These are phyloP conservation scores for Mastomys natalensis DNA, from an alignment of 2,113 vertebrate species.

Conservation along the genomic window DNA sequence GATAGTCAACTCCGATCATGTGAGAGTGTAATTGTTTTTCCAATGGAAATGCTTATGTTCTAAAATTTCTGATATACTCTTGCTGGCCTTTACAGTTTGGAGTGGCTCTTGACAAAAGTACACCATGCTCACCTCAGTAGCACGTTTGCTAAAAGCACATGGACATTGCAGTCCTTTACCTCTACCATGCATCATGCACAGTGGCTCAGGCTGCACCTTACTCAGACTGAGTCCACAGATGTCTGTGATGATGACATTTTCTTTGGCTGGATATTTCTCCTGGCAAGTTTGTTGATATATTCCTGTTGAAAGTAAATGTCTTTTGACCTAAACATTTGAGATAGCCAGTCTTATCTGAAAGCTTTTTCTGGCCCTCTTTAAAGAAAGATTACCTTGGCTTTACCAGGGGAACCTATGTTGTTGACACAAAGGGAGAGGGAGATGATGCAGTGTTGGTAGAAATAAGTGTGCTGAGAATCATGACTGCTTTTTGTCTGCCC, in stretches of 20 bases:
- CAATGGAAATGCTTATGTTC: neutral
- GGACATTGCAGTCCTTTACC: neutral
- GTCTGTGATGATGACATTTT: neutral
- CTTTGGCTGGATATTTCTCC: neutral
- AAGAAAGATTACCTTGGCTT: neutral
- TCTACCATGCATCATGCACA: neutral
- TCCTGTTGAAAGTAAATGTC: neutral
- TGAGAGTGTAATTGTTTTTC: slow-evolving; percentile 27
- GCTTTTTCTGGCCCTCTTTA: neutral
- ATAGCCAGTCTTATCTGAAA: slow-evolving; percentile 28
- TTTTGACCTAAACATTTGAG: slow-evolving; percentile 5
- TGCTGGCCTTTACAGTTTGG: slow-evolving; percentile 41
- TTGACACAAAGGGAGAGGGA: neutral
- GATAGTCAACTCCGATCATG: neutral
- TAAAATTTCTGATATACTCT: neutral
- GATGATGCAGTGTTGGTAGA: neutral
- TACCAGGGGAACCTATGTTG: neutral
- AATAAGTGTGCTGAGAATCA: slow-evolving; percentile 44
- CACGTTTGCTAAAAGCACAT: neutral
- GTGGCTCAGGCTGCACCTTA: neutral
- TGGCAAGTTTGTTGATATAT: neutral
- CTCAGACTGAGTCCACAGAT: neutral
- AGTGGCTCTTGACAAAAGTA: neutral
- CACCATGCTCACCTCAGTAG: neutral
- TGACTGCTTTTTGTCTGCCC: slow-evolving; percentile 69